These are phyloP conservation scores for Tethya wilhelma DNA, from an alignment of 37 sponge, comb jelly and placozoan genomes.

Conservation along the genomic window DNA sequence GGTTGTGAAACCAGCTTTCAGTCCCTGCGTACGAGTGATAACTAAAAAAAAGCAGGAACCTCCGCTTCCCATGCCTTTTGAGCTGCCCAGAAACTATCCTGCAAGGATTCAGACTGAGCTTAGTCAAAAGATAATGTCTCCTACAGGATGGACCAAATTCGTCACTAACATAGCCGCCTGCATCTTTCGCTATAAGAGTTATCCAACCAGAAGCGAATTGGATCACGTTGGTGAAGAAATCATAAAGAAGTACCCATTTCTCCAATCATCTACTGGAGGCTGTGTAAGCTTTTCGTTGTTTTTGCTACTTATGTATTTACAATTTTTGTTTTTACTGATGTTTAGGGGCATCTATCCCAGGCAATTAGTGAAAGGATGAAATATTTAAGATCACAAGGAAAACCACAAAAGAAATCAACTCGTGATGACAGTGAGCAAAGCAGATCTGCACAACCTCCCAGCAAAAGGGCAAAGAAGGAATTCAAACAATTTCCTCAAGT, in stretches of 20 bases:
- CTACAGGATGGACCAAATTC: conserved; percentile 25
- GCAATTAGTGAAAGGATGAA: conserved; percentile 22
- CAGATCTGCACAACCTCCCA: too few species aligned
- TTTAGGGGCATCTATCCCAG: neutral
- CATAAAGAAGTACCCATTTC: conserved; percentile 28
- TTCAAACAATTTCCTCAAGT: neutral
- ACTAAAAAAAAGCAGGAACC: neutral
- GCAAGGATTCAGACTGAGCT: neutral
- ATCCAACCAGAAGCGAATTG: conserved; percentile 26
- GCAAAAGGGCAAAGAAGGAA: neutral
- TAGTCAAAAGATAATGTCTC: neutral
- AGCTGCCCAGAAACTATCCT: conserved; percentile 12
- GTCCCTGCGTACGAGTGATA: too few species aligned
- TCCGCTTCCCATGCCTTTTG: neutral
- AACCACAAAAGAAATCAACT: neutral
- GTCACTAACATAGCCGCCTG: neutral
- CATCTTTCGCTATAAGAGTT: conserved; percentile 26
- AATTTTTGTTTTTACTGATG: neutral
- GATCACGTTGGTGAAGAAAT: conserved; percentile 26
- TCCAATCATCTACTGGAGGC: neutral
- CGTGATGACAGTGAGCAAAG: too few species aligned
- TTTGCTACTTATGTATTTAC: neutral
- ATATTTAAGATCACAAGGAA: neutral
- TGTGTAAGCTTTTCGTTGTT: too few species aligned
- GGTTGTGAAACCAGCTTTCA: too few species aligned